Conservation (phyloP, 2,888 invertebrate genomes). For the Crioceris asparagi region DNA sequence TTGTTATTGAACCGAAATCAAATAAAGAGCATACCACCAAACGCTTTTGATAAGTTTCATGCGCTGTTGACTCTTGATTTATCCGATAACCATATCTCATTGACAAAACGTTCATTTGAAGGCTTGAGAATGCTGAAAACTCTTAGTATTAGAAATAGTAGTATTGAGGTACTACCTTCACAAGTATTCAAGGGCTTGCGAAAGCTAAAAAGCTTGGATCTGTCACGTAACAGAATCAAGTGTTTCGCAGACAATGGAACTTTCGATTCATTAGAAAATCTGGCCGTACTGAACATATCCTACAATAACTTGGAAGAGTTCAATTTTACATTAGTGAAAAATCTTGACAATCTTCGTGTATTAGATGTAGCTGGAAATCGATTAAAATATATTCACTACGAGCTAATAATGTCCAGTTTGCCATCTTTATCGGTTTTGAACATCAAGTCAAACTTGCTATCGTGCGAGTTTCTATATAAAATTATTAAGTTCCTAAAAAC, state of each 20-base stretch:
- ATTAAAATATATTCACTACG: constrained; percentile 29
- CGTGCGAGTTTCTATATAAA: constrained; percentile 29
- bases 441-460: constrained; percentile 29
- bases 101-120: constrained; percentile 19
- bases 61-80: constrained; percentile 22
- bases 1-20: constrained; percentile 23
- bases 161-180: constrained; percentile 20
- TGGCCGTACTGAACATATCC: constrained; percentile 30
- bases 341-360: constrained; percentile 25
- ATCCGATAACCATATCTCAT: constrained; percentile 21
- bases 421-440: constrained; percentile 29
- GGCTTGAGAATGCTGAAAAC: constrained; percentile 18
- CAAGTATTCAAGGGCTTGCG: constrained; percentile 21
- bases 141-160: constrained; percentile 25
- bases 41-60: constrained; percentile 15
- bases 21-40: constrained; percentile 13
- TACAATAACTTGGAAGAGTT: constrained; percentile 28
- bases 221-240: constrained; percentile 27
- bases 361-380: constrained; percentile 31
- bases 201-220: constrained; percentile 26
- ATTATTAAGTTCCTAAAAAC: constrained; percentile 29
- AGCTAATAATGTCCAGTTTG: constrained; percentile 27
- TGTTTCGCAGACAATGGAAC: constrained; percentile 15
- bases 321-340: constrained; percentile 23
- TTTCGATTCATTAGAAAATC: constrained; percentile 22